Evolutionary conservation across 2,888 invertebrate species (phyloP).

Genomic region (Onchidella celtica): DNA sequence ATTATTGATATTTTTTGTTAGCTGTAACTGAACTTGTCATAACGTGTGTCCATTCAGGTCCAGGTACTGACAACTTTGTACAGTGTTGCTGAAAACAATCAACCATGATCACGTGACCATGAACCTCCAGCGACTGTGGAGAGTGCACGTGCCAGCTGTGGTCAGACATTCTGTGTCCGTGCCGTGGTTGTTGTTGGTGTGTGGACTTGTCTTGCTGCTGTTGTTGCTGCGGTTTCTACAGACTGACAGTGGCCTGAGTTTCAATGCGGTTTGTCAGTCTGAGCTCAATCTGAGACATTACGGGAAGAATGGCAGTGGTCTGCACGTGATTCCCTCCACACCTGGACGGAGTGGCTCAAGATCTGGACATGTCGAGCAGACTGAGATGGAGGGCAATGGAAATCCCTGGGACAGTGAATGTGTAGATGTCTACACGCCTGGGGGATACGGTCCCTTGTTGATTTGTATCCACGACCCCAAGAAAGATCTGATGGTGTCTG

Average conservation of each 20-base stretch:
- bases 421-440: slow-evolving; percentile 17
- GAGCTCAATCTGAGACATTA: not conserved
- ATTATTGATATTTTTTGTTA: no score
- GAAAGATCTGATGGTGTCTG: slow-evolving; percentile 39
- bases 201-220: not conserved
- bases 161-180: not conserved
- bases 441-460: not conserved
- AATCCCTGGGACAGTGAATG: slow-evolving; percentile 16
- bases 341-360: not conserved
- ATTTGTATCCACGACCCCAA: slow-evolving; percentile 39
- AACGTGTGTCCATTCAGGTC: no score
- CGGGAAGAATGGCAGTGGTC: not conserved
- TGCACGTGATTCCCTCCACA: slow-evolving; percentile 30
- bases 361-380: not conserved
- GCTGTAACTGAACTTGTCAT: no score
- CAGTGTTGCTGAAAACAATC: no score
- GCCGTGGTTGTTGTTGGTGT: not conserved
- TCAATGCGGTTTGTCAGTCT: slow-evolving; percentile 25
- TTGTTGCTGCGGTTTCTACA: not conserved
- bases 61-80: no score
- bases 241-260: not conserved
- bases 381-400: not conserved
- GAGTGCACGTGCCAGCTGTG: not conserved
- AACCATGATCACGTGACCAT: no score
- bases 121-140: slow-evolving; percentile 4